Percentiles rank a stretch among this genome's conserved stretches.
Conservation (phyloP, 1,140 invertebrate genomes). For the Triops cancriformis region DNA sequence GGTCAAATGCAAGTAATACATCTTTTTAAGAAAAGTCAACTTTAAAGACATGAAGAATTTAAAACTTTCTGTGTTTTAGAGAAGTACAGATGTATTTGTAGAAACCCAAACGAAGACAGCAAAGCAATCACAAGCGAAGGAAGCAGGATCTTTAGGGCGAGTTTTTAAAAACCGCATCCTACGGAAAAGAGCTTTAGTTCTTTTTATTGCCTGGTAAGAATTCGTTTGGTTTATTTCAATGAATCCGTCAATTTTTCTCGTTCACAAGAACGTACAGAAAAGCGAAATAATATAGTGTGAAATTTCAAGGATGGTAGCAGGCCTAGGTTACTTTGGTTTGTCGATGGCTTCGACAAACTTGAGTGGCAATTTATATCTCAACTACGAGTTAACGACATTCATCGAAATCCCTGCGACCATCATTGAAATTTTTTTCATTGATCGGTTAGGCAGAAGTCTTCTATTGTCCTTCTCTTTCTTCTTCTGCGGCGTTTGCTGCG, state of each 20-base stretch:
- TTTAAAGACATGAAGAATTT: background rate
- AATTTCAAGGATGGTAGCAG: background rate
- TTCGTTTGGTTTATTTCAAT: background rate
- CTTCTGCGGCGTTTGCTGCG: background rate
- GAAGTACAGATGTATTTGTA: background rate
- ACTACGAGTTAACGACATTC: background rate
- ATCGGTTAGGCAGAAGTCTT: conserved; percentile 24
- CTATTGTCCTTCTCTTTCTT: background rate
- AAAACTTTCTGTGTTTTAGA: background rate
- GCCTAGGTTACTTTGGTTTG: conserved; percentile 16
- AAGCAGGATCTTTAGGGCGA: background rate
- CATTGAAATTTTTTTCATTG: conserved; percentile 23
- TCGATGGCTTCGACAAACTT: conserved; percentile 4
- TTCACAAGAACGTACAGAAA: background rate
- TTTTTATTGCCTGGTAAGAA: conserved; percentile 24
- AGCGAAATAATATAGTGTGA: background rate
- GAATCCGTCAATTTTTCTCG: too few species aligned
- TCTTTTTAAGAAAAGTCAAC: background rate
- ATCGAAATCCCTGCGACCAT: conserved; percentile 28
- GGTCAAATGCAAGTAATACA: background rate
- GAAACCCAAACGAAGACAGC: conserved; percentile 11
- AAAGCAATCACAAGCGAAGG: background rate
- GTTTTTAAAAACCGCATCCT: conserved; percentile 19
- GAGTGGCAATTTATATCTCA: background rate
- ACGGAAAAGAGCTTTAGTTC: background rate